A percentile compares a stretch with the other conserved stretches of the same genome.
Conservation (phyloP, 1,140 invertebrate species). For the Platyscapa corneri region DNA sequence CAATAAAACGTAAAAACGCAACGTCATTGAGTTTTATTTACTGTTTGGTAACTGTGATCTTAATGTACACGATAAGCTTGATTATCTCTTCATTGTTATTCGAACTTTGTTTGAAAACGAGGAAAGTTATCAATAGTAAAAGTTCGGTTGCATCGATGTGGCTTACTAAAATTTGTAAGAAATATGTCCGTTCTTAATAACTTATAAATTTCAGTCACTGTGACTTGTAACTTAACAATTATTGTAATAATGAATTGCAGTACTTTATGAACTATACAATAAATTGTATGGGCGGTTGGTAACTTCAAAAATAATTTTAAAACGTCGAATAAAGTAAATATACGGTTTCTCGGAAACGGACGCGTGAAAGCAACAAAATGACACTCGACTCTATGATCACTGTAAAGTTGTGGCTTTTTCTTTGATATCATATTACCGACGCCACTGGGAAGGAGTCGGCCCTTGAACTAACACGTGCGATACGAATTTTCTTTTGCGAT, state of each 20-base stretch:
- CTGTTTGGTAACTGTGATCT: not conserved
- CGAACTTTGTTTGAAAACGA: not conserved
- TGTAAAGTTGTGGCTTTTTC: not conserved
- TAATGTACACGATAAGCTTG: not conserved
- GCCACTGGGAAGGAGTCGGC: not conserved
- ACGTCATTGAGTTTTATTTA: not conserved
- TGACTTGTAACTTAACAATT: no score
- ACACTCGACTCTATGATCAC: no score
- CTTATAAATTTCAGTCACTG: no score
- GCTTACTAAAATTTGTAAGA: not conserved
- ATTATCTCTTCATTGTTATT: not conserved
- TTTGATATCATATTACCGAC: not conserved
- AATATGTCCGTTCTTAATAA: no score
- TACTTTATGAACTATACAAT: no score
- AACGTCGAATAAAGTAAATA: no score
- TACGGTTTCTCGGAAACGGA: not conserved
- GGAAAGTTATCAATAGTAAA: not conserved
- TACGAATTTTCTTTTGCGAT: conserved; percentile 24
- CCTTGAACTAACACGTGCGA: not conserved
- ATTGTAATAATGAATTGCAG: no score
- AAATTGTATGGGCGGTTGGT: not conserved
- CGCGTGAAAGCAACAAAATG: no score
- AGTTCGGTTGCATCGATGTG: not conserved
- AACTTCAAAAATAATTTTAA: no score
- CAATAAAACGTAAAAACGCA: not conserved